A percentile compares a stretch with the other conserved stretches of the same genome.
These are phyloP conservation scores for Erinaceus europaeus DNA, from an alignment of 2,113 vertebrate species.

Conservation along the genomic window DNA sequence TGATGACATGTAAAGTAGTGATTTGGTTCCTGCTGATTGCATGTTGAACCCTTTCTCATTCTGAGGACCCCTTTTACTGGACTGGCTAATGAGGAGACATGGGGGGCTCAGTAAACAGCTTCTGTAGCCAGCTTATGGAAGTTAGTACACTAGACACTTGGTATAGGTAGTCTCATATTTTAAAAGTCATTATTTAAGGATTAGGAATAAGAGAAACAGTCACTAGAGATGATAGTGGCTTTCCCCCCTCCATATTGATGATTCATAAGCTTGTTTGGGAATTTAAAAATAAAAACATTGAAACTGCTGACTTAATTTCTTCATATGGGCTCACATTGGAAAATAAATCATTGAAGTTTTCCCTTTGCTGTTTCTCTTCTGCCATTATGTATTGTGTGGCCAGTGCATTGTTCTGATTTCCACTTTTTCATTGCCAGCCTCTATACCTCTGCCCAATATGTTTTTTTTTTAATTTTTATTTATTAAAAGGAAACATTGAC, in stretches of 20 bases:
- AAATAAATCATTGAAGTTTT: background rate
- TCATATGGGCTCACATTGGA: background rate
- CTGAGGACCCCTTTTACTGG: background rate
- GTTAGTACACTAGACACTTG: constrained; percentile 5
- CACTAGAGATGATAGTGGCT: background rate
- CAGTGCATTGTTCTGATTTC: background rate
- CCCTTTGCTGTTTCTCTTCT: background rate
- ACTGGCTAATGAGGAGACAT: background rate
- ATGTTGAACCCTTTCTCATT: background rate
- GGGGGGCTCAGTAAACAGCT: background rate
- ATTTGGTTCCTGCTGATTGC: constrained; percentile 2
- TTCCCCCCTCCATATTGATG: constrained; percentile 22
- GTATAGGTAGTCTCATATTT: constrained; percentile 18
- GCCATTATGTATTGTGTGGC: background rate
- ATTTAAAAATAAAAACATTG: constrained; percentile 34
- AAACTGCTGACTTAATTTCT: background rate
- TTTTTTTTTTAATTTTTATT: too few relatives aligned
- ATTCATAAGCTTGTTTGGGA: constrained; percentile 53
- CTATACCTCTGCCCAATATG: background rate
- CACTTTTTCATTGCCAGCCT: background rate
- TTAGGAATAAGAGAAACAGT: constrained; percentile 12
- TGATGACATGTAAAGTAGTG: background rate
- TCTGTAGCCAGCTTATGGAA: background rate
- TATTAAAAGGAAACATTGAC: too few relatives aligned
- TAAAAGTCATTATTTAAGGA: constrained; percentile 56